Evolutionary conservation across 2,113 vertebrate species (phyloP), one percentile per base, ranked within the genome.

Genomic region (Lonchura striata): DNA sequence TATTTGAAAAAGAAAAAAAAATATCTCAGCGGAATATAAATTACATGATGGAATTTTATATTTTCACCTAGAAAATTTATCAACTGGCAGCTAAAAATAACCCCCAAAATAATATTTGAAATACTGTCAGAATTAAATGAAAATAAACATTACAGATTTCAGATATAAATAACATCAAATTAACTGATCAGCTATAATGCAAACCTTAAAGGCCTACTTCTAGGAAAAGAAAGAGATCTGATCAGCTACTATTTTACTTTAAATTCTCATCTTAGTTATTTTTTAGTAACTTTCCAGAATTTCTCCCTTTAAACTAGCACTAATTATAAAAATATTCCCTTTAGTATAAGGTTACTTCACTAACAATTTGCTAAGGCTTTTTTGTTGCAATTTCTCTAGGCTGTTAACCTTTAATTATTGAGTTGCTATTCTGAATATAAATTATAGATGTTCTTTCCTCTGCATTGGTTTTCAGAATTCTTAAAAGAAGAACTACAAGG

Each of bases 381-480:
- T 92, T 91, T 19, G 7, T 87, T 72, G n/a, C 46, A 61, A 70
- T 88, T 90, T 91, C 69, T 65, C 30, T 42, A 49, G 64, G 72
- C 15, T 35, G 41, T 69, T 90, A 66, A 63, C 33, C 10, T 87
- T 85, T 42, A 77, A 50, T 91, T 87, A 82, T 35, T 85, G 46
- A 79, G 37, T 44, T 90, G 46, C 44, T 95, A 63, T 88, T 91
- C 74, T 77, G 63, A 82, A 82, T 85, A 82, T 72, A 84, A 91
- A 92, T 69, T 85, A 85, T 25, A 91, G 28, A 65, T 27, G 2
- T 46, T 78, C 5, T 86, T 93, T 91, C 46, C 31, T 94, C 41
- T 82, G 20, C 25, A 80, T 24, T 68, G 78, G 6, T 86, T 86
- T 94, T 68, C 28, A 52, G 77, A 89, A 71, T 82, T 82, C 50